A percentile compares a stretch with the other conserved stretches of the same genome.
Evolutionary conservation across 2,888 invertebrate genomes (phyloP).

Genomic region (Platycheirus rosarum): DNA sequence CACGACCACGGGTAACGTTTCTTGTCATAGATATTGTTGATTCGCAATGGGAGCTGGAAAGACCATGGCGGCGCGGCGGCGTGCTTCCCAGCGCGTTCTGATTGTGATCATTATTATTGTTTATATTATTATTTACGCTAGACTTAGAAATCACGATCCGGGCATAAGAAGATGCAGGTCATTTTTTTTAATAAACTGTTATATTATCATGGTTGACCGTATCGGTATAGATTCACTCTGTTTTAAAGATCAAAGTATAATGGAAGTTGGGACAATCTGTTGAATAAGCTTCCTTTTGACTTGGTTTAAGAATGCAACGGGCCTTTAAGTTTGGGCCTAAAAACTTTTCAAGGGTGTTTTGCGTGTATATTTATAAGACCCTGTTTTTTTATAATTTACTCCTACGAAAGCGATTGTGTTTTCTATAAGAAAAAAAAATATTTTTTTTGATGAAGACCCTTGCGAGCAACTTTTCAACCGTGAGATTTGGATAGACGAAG

Average conservation of each 20-base stretch:
- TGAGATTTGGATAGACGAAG: no score
- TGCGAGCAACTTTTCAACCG: no score
- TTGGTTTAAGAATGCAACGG: no score
- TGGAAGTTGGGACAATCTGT: no score
- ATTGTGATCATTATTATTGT: conserved; percentile 66
- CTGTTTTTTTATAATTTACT: no score
- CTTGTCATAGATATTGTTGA: conserved; percentile 44
- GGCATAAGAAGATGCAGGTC: conserved; percentile 67
- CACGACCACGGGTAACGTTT: conserved; percentile 35
- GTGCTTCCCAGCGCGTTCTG: conserved; percentile 42
- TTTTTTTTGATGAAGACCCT: no score
- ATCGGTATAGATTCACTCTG: conserved; percentile 45
- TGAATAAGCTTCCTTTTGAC: no score
- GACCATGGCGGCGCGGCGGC: conserved; percentile 25
- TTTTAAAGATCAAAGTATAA: neutral
- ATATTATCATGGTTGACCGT: conserved; percentile 49
- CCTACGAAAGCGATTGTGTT: no score
- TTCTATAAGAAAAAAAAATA: no score
- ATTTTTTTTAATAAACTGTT: conserved; percentile 65
- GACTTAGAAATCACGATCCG: conserved; percentile 59
- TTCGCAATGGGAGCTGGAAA: conserved; percentile 52
- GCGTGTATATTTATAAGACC: no score
- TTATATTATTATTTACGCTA: conserved; percentile 69
- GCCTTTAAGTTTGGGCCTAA: no score
- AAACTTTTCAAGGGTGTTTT: no score